phyloP scores from a whole-genome alignment of 1,140 invertebrate genomes.

The Lepidurus packardi region DNA sequence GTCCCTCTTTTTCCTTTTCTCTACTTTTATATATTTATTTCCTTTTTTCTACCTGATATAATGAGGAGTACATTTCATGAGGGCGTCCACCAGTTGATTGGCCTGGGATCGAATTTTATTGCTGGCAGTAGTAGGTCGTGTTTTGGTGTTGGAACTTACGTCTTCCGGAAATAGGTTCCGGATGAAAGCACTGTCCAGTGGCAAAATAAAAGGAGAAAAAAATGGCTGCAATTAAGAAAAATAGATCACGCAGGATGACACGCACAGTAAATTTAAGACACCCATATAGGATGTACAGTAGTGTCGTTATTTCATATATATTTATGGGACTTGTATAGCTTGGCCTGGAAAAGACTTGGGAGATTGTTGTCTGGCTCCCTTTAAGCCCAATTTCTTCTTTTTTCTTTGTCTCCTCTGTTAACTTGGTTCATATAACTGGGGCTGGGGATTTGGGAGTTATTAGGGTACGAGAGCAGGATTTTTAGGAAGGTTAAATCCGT shows the following conservation, averaged over 20 bases:
- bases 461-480: too few species aligned
- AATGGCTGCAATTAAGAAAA: conserved; percentile 7
- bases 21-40: too few species aligned
- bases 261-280: neutral
- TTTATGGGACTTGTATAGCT: too few species aligned
- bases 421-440: too few species aligned
- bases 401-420: too few species aligned
- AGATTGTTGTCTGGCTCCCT: too few species aligned
- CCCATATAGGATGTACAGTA: neutral
- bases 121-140: conserved; percentile 63
- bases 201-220: neutral
- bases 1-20: neutral
- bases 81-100: conserved; percentile 61
- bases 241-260: conserved; percentile 25
- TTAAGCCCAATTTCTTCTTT: too few species aligned
- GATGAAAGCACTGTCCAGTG: conserved; percentile 53
- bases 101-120: conserved; percentile 69
- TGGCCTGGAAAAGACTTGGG: too few species aligned
- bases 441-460: too few species aligned
- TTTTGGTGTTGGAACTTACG: conserved; percentile 50
- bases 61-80: conserved; percentile 67
- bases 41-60: conserved; percentile 50
- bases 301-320: too few species aligned
- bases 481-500: neutral
- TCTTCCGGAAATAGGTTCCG: conserved; percentile 58